These are phyloP conservation scores for Epistrophe eligans DNA, from an alignment of 2,888 invertebrate species.

Conservation along the genomic window DNA sequence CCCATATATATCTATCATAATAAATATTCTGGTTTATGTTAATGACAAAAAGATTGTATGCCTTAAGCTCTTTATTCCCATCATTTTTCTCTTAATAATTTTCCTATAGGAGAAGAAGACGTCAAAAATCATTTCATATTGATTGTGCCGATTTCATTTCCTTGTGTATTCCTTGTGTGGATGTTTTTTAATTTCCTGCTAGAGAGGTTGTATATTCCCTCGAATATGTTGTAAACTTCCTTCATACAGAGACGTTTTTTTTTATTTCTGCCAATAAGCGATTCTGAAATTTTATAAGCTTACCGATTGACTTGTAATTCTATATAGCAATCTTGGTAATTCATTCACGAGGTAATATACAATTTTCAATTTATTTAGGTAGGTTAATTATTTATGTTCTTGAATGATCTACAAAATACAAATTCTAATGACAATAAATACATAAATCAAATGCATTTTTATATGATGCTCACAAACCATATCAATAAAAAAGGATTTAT, in stretches of 20 bases:
- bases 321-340: not conserved
- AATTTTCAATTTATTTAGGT: not conserved
- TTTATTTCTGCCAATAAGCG: constrained; percentile 4
- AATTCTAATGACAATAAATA: no score
- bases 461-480: not conserved
- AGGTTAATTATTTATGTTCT: not conserved
- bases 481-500: constrained; percentile 1
- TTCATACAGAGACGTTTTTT: not conserved
- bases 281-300: not conserved
- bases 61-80: not conserved
- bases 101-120: not conserved
- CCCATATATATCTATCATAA: not conserved
- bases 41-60: constrained; percentile 9
- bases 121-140: constrained; percentile 19
- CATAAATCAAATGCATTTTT: no score
- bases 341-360: not conserved
- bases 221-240: not conserved
- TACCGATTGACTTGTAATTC: constrained; percentile 1
- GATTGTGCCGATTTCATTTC: constrained; percentile 20
- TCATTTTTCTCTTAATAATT: constrained; percentile 4
- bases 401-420: not conserved
- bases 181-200: constrained; percentile 34
- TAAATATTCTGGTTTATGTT: constrained; percentile 15
- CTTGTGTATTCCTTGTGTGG: constrained; percentile 5
- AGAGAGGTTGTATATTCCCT: not conserved